phyloP scores from a whole-genome alignment of 1,140 invertebrate genomes.

The roundworm (Caenorhabditis elegans) region DNA sequence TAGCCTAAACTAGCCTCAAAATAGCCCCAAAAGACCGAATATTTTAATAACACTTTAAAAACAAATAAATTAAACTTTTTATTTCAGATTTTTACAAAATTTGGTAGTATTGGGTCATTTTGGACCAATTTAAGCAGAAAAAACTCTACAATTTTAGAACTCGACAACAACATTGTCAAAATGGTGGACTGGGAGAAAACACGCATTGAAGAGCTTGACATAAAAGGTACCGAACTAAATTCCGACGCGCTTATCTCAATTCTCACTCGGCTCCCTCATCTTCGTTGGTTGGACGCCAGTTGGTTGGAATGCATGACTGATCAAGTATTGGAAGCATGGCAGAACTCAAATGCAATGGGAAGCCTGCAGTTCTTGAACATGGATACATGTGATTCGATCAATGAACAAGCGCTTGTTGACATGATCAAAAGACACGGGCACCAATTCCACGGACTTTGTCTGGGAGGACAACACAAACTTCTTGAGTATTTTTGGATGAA shows the following conservation, averaged over 20 bases:
- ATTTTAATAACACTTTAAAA: too few species aligned
- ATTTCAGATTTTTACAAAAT: too few species aligned
- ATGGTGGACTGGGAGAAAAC: constrained; percentile 97
- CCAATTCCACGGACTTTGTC: constrained; percentile 81
- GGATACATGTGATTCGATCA: constrained; percentile 89
- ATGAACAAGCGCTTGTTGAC: constrained; percentile 85
- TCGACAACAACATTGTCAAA: constrained; percentile 61
- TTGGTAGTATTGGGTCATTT: too few species aligned
- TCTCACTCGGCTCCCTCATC: constrained; percentile 80
- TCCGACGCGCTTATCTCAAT: constrained; percentile 90
- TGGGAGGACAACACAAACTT: constrained; percentile 94
- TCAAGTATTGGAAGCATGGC: constrained; percentile 81
- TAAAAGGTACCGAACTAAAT: constrained; percentile 86
- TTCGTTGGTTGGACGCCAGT: constrained; percentile 87
- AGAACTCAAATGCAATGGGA: constrained; percentile 82
- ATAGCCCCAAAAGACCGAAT: too few species aligned
- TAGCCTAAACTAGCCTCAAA: too few species aligned
- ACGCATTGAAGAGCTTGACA: constrained; percentile 87
- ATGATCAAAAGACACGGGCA: constrained; percentile 85
- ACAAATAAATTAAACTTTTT: too few species aligned
- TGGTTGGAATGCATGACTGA: constrained; percentile 97
- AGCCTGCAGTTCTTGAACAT: constrained; percentile 86
- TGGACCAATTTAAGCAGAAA: too few species aligned
- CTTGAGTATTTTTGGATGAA: constrained; percentile 70
- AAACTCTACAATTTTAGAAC: constrained; percentile 48